phyloP scores from a whole-genome alignment of 92 coral and sea anemone species.

The Desmophyllum pertusum region DNA sequence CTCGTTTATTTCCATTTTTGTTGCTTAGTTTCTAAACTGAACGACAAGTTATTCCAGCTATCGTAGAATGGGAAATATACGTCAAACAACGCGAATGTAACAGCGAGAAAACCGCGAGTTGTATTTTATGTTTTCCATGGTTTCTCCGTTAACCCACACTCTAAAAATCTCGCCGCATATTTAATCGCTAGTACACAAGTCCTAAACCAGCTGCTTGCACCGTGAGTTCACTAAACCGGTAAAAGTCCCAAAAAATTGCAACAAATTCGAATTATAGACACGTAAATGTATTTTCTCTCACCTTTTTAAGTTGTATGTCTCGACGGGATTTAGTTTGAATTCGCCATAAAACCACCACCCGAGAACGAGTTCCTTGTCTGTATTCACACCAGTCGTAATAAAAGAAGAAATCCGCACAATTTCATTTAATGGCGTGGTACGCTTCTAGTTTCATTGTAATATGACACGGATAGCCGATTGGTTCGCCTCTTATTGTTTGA shows the following conservation, averaged over 20 bases:
- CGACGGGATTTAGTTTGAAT: background rate
- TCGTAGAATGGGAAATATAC: background rate
- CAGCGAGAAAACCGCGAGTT: background rate
- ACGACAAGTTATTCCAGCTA: background rate
- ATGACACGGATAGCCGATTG: background rate
- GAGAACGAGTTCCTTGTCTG: background rate
- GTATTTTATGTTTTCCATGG: background rate
- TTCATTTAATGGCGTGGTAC: background rate
- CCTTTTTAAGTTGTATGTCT: background rate
- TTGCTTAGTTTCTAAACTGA: too few species aligned
- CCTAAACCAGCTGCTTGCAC: background rate
- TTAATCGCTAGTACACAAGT: background rate
- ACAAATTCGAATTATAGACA: background rate
- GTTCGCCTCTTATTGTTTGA: constrained; percentile 11
- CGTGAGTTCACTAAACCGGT: background rate
- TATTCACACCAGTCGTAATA: background rate
- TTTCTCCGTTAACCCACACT: background rate
- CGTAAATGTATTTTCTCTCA: background rate
- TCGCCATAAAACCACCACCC: background rate
- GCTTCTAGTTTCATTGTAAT: background rate
- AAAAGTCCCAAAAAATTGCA: background rate
- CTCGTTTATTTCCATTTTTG: background rate
- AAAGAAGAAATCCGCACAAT: background rate
- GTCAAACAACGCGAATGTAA: background rate
- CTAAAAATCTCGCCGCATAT: background rate